Percentiles rank a stretch among this genome's conserved stretches.
These are phyloP conservation scores for Dromiciops gliroides DNA, from an alignment of 2,113 vertebrate genomes.

Conservation along the genomic window DNA sequence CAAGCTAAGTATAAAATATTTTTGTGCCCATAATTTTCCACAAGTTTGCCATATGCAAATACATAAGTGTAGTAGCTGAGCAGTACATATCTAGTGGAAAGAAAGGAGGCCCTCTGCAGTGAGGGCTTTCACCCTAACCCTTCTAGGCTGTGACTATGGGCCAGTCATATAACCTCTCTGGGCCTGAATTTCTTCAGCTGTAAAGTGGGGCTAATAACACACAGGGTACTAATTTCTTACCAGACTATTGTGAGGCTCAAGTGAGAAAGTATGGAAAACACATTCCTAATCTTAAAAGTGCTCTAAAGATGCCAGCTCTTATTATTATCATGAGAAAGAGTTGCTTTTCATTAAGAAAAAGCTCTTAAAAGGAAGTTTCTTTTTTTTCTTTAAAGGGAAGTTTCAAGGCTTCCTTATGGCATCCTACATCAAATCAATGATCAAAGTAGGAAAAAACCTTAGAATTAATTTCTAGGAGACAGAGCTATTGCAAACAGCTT, in stretches of 20 bases:
- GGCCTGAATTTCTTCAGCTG: not conserved
- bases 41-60: slow-evolving; percentile 1
- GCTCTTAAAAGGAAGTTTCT: slow-evolving; percentile 18
- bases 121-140: not conserved
- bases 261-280: not conserved
- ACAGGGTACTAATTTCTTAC: not conserved
- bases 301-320: not conserved
- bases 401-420: slow-evolving; percentile 2
- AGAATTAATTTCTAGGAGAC: not conserved
- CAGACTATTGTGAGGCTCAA: not conserved
- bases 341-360: slow-evolving; percentile 23
- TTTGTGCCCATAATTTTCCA: not conserved
- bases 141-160: not conserved
- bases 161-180: not conserved
- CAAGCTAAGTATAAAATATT: slow-evolving; percentile 7
- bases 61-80: not conserved
- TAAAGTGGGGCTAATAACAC: not conserved
- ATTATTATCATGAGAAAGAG: not conserved
- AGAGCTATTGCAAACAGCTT: not conserved
- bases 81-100: not conserved
- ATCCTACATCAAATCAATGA: not conserved
- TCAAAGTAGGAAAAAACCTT: not conserved
- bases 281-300: not conserved
- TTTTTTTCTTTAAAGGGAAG: no score
- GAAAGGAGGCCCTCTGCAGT: not conserved